Conservation (phyloP, 1,140 invertebrate species). For the Drosophila arizonae region DNA sequence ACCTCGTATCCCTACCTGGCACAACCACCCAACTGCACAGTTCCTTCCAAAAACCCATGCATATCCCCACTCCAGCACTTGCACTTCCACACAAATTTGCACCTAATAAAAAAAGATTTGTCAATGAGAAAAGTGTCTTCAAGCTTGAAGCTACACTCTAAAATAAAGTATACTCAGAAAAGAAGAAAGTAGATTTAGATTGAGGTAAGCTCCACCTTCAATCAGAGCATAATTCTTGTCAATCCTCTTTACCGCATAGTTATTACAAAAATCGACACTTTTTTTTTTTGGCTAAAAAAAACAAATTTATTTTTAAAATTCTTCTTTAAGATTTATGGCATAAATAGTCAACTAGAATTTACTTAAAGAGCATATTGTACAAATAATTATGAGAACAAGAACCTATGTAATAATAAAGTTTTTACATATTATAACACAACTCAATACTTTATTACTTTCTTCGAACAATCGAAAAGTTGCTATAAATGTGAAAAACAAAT, state of each 20-base stretch:
- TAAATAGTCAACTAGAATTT: constrained; percentile 72
- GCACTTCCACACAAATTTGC: too few species aligned
- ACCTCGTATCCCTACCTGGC: too few species aligned
- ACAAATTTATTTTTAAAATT: constrained; percentile 68
- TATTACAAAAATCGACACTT: constrained; percentile 39
- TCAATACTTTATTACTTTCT: constrained; percentile 53
- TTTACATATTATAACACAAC: constrained; percentile 55
- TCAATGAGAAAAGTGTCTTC: too few species aligned
- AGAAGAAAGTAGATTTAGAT: background rate
- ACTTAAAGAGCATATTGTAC: constrained; percentile 76
- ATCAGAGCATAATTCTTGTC: constrained; percentile 40
- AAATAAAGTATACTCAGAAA: too few species aligned
- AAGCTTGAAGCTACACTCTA: too few species aligned
- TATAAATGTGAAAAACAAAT: constrained; percentile 28
- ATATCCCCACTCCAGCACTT: too few species aligned
- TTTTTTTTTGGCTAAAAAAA: constrained; percentile 53
- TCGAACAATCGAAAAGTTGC: constrained; percentile 44
- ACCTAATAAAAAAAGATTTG: too few species aligned
- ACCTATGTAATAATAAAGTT: constrained; percentile 51
- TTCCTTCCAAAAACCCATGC: too few species aligned
- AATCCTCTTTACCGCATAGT: constrained; percentile 51
- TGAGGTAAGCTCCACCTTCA: background rate
- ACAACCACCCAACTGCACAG: too few species aligned
- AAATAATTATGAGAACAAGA: constrained; percentile 73
- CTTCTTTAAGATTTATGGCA: constrained; percentile 56